Conservation (phyloP, 2,113 vertebrate species). For the Mystacornis crossleyi region DNA sequence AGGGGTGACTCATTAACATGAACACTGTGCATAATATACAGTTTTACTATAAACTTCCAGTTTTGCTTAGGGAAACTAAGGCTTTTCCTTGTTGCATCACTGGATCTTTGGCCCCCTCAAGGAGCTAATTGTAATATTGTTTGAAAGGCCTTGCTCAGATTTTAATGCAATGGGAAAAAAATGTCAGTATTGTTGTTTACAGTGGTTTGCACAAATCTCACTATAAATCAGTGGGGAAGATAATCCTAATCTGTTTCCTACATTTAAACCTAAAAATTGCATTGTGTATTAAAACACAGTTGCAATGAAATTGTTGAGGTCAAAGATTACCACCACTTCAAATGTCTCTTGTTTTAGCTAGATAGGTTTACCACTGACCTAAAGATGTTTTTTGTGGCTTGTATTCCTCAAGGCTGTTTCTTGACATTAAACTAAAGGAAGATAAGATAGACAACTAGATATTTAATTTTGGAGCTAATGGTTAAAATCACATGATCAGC, state of each 20-base stretch:
- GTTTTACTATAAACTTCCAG: neutral
- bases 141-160: neutral
- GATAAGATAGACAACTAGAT: neutral
- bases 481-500: neutral
- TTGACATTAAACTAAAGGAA: neutral
- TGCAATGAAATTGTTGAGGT: neutral
- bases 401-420: neutral
- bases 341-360: neutral
- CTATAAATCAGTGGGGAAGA: neutral
- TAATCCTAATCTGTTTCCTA: neutral
- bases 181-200: neutral
- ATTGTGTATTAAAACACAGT: neutral
- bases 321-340: neutral
- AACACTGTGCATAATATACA: fast-evolving
- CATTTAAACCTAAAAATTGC: neutral
- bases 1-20: neutral
- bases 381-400: neutral
- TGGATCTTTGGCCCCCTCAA: neutral
- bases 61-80: neutral
- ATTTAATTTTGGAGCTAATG: neutral
- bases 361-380: neutral
- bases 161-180: neutral
- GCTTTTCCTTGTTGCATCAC: neutral
- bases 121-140: neutral
- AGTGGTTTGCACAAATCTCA: neutral